Base-by-base conservation (phyloP, 1,140 invertebrate species). In the Macrocentrus cingulum region DNA sequence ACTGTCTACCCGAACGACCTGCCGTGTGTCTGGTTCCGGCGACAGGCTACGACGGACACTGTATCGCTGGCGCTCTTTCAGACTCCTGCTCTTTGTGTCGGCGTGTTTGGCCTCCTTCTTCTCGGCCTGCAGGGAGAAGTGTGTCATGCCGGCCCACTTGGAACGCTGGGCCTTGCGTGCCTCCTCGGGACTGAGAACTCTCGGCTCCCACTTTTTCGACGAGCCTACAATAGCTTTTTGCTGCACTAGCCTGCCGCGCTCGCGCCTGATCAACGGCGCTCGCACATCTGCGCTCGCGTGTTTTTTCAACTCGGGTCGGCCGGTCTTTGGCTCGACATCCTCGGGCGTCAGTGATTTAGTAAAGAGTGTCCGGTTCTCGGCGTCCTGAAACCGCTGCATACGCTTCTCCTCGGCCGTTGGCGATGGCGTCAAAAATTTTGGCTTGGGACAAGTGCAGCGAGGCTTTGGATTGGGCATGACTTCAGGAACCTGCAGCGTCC, bases 21-120 rank as follows among this genome's bases (percentile, higher is more conserved):
- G 70, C 9, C 72, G 63, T 0, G 72, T 73, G 62, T 79, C 77
- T 2, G 77, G 76, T n/a, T 80, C 77, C 2, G 77, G 77, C 0
- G 77, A 80, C 52, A 80, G 65, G 55, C 76, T 80, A 42, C 76
- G 70, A 15, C 76, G 66, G 6, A 77, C 67, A 45, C 77, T 79
- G 56, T 79, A 77, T 55, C 75, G 75, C 1, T 67, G 74, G n/a
- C 73, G 65, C 18, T 80, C 76, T 51, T 75, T 76, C 56, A 79
- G 52, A 53, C 76, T 79, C 57, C 70, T 80, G 57, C 70, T 76
- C 42, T 79, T 77, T 5, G 67, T 59, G 1, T 53, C 66, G 57
- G 66, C 66, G 70, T 25, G 60, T 65, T 3, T 67, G 52, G 11
- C 69, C 66, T 32, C 56, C 9, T 72, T 76, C 37, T 69, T 67